Conservation (phyloP, 2,888 invertebrate genomes). For the Hirtodrosophila confusa region DNA sequence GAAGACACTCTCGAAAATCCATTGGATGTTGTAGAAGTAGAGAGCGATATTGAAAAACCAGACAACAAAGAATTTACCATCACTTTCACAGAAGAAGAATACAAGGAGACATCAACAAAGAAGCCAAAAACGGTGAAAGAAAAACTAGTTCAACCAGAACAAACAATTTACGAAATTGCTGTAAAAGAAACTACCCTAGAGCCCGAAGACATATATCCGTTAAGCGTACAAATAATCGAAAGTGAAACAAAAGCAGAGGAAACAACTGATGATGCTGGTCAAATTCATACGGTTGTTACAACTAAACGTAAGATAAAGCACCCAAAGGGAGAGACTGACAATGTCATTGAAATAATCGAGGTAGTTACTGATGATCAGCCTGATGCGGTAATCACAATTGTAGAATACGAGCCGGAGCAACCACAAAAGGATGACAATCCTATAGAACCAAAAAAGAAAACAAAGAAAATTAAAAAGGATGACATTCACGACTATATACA, state of each 20-base stretch:
- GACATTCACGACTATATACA: conserved; percentile 80
- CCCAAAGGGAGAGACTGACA: conserved; percentile 82
- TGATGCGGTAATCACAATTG: conserved; percentile 79
- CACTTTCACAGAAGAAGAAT: conserved; percentile 43
- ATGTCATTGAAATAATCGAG: conserved; percentile 83
- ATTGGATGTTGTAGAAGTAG: conserved; percentile 32
- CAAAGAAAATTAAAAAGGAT: conserved; percentile 78
- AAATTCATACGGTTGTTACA: conserved; percentile 82
- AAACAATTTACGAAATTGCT: conserved; percentile 42
- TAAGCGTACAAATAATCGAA: conserved; percentile 80
- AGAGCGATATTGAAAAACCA: conserved; percentile 64
- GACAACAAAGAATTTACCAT: conserved; percentile 60
- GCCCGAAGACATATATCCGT: conserved; percentile 45
- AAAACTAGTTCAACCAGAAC: conserved; percentile 19
- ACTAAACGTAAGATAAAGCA: conserved; percentile 84
- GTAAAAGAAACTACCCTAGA: conserved; percentile 51
- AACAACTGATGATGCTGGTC: conserved; percentile 83
- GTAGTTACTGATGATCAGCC: conserved; percentile 80
- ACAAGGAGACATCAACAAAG: conserved; percentile 21
- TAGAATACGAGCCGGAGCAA: conserved; percentile 72
- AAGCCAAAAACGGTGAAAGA: conserved; percentile 27
- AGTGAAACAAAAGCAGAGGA: conserved; percentile 84
- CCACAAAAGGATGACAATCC: conserved; percentile 80
- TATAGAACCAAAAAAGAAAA: conserved; percentile 79
- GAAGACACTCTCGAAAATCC: conserved; percentile 29